These are phyloP conservation scores for Gari tellinella DNA, from an alignment of 2,888 invertebrate species.

Conservation along the genomic window DNA sequence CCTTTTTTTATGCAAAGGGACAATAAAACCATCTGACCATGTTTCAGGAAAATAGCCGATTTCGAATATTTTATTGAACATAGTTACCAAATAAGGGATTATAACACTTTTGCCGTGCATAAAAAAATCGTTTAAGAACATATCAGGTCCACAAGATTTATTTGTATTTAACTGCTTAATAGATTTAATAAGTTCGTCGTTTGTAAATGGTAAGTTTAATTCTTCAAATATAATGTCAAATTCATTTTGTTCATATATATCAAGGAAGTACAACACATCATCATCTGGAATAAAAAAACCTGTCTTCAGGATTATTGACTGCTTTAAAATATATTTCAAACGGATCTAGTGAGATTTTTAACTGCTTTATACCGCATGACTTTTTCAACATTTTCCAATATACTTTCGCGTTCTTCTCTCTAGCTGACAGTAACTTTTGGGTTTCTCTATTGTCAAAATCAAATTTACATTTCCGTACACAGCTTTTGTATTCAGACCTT, in stretches of 20 bases:
- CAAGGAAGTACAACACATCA: conserved; percentile 14
- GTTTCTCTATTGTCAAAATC: conserved; percentile 9
- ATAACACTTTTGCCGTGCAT: not conserved
- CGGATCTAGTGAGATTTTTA: too few relatives aligned
- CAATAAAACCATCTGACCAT: conserved; percentile 24
- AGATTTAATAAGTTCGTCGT: not conserved
- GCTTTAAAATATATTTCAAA: conserved; percentile 29
- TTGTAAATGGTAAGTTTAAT: not conserved
- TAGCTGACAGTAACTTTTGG: conserved; percentile 4
- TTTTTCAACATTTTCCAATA: conserved; percentile 31
- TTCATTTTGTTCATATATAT: conserved; percentile 14
- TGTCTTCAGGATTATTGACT: not conserved
- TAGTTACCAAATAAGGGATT: too few relatives aligned
- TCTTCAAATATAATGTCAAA: conserved; percentile 25
- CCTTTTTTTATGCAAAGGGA: conserved; percentile 13
- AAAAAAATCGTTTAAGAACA: conserved; percentile 13
- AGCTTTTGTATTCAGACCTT: conserved; percentile 6
- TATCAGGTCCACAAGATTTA: conserved; percentile 9
- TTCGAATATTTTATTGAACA: conserved; percentile 24
- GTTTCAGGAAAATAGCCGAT: conserved; percentile 6
- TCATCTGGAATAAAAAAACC: conserved; percentile 29
- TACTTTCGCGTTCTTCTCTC: conserved; percentile 21
- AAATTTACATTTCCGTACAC: conserved; percentile 11
- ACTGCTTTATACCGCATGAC: not conserved
- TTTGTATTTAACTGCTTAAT: not conserved